Evolutionary conservation across 2,797 vertebrate species (phyloP), one percentile per base, ranked within the genome.

Genomic region (Phataginus tricuspis): DNA sequence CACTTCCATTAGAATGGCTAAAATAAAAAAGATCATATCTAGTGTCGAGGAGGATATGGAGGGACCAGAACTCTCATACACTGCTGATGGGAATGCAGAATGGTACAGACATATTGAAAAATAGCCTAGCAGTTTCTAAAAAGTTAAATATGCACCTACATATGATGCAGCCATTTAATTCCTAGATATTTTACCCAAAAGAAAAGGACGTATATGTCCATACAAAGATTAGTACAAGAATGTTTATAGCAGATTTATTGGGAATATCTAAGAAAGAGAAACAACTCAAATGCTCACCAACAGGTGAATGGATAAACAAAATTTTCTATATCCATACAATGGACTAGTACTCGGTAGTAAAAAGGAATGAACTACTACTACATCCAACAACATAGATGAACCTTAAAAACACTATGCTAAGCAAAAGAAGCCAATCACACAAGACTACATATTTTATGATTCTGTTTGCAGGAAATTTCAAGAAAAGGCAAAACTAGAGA

Each of bases 401-500:
- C 6, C 29, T 42, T 71, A 27, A 72, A 63, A 88, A 55, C 27
- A 39, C 14, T 69, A 25, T 21, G 15, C 68, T 72, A 87, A 57
- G 18, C 66, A 29, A 86, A 82, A 79, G 64, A 90, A 77, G 61
- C 11, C 53, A 61, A 39, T 16, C 14, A 61, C 12, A 55, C 80
- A 79, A 89, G 29, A 45, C 19, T 86, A 42, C 14, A 19, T 64
- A 57, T 59, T 88, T 84, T 93, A 75, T 80, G 15, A 80, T 85
- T 63, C 57, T 53, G 19, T 45, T 71, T 71, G 61, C 57, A 71
- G 78, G 78, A 87, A 66, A 90, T 71, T 92, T 89, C 72, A 92
- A 83, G 68, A 92, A 96, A 93, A 84, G 63, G 27, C 37, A 77
- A 92, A 86, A 64, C 15, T 37, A 15, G 8, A 87, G 55, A 86